Evolutionary conservation across 1,140 invertebrate genomes (phyloP).

Genomic region (Trichonephila inaurata): DNA sequence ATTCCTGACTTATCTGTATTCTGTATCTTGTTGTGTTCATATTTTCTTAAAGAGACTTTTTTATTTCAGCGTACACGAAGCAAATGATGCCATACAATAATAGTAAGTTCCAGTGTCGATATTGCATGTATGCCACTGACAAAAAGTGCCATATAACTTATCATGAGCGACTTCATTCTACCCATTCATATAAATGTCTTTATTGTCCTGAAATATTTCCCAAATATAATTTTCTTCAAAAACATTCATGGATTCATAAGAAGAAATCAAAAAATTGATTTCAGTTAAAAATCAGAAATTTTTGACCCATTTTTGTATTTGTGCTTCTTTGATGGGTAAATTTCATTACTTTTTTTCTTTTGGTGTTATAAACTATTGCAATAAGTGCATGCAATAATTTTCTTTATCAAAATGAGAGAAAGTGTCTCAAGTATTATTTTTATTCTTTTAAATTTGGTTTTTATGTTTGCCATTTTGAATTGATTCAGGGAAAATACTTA

Average conservation of each 20-base stretch:
- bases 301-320: neutral
- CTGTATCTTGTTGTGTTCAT: neutral
- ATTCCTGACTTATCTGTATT: neutral
- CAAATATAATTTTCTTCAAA: constrained; percentile 63
- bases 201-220: constrained; percentile 70
- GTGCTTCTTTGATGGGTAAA: no score
- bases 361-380: neutral
- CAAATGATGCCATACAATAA: constrained; percentile 8
- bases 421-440: neutral
- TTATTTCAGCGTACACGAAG: neutral
- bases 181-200: constrained; percentile 58
- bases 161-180: constrained; percentile 65
- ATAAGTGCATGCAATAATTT: neutral
- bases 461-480: neutral
- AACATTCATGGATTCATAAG: constrained; percentile 45
- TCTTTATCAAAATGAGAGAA: neutral
- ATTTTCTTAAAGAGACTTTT: neutral
- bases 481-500: no score
- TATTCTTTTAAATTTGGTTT: neutral
- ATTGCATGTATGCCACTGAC: constrained; percentile 63
- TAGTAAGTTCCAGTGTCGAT: constrained; percentile 59
- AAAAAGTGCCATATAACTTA: constrained; percentile 74
- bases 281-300: neutral
- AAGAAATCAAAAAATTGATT: constrained; percentile 45
- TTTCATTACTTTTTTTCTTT: neutral